Conservation (phyloP, 2,888 invertebrate species). For the Nysson spinosus region DNA sequence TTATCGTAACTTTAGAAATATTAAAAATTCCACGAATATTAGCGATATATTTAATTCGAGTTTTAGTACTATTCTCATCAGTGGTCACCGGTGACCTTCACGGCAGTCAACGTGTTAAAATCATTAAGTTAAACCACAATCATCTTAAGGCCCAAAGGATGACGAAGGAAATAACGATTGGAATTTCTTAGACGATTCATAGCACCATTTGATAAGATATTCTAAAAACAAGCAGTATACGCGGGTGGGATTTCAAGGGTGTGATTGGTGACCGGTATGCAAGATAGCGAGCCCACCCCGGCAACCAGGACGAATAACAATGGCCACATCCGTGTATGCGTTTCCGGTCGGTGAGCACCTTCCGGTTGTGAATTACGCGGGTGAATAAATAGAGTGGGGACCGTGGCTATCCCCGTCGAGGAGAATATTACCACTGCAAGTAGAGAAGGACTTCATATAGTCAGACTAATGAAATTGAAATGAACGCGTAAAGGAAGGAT, state of each 20-base stretch:
- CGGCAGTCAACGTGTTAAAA: too few species aligned
- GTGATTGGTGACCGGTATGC: slow-evolving; percentile 53
- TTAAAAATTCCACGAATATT: too few species aligned
- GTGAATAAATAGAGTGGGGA: slow-evolving; percentile 73
- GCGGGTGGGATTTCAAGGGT: slow-evolving; percentile 35
- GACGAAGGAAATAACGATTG: too few species aligned
- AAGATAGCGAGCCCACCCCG: slow-evolving; percentile 41
- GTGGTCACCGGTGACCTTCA: too few species aligned
- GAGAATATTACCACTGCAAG: slow-evolving; percentile 55
- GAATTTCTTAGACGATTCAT: too few species aligned
- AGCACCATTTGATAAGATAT: slow-evolving; percentile 3
- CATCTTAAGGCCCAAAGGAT: too few species aligned
- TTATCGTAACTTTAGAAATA: too few species aligned
- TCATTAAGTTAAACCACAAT: too few species aligned
- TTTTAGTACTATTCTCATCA: too few species aligned
- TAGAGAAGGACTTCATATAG: slow-evolving; percentile 54
- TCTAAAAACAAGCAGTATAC: slow-evolving; percentile 8
- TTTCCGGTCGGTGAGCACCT: slow-evolving; percentile 76
- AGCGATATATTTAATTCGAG: too few species aligned
- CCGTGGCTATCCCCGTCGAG: slow-evolving; percentile 44
- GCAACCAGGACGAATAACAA: slow-evolving; percentile 67
- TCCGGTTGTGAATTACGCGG: slow-evolving; percentile 77
- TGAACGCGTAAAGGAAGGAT: slow-evolving; percentile 72
- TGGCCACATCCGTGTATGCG: slow-evolving; percentile 72
- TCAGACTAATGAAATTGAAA: slow-evolving; percentile 75